These are phyloP conservation scores for Brachionus calyciflorus DNA, from an alignment of 1,140 invertebrate genomes.

Conservation along the genomic window DNA sequence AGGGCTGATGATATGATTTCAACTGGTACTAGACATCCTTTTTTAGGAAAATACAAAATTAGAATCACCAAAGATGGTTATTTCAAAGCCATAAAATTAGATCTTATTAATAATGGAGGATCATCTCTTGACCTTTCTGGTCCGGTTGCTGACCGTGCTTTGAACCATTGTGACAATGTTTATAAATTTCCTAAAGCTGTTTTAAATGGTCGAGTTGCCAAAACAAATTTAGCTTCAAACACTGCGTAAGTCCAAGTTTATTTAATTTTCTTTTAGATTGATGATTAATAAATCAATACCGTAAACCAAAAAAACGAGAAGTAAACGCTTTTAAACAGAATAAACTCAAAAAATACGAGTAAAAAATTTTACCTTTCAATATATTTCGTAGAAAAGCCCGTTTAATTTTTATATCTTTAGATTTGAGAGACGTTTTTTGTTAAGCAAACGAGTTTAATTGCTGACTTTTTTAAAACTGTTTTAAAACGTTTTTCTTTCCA, in stretches of 20 bases:
- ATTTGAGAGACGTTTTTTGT: too few species aligned
- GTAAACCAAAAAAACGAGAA: too few species aligned
- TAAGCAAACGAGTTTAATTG: too few species aligned
- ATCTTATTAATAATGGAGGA: constrained; percentile 79
- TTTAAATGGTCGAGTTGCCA: constrained; percentile 53
- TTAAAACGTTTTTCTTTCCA: too few species aligned
- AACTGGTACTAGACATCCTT: constrained; percentile 82
- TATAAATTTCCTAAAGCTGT: constrained; percentile 56
- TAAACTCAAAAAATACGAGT: too few species aligned
- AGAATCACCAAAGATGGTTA: constrained; percentile 23
- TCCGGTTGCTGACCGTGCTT: constrained; percentile 73
- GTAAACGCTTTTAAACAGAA: too few species aligned
- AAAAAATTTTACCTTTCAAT: too few species aligned
- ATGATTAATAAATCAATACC: too few species aligned
- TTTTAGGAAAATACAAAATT: constrained; percentile 76
- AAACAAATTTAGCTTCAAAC: constrained; percentile 60
- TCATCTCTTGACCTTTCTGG: constrained; percentile 77
- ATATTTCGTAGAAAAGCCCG: too few species aligned
- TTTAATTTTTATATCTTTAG: too few species aligned
- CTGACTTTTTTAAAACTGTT: too few species aligned
- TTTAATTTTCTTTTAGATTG: not conserved
- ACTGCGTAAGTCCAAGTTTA: constrained; percentile 53
- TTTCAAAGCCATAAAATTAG: constrained; percentile 63
- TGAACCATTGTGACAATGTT: constrained; percentile 68
- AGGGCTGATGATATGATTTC: constrained; percentile 90